A percentile compares a stretch with the other conserved stretches of the same genome.
These are phyloP conservation scores for Atlantisia rogersi DNA, from an alignment of 2,113 vertebrate species.

Conservation along the genomic window DNA sequence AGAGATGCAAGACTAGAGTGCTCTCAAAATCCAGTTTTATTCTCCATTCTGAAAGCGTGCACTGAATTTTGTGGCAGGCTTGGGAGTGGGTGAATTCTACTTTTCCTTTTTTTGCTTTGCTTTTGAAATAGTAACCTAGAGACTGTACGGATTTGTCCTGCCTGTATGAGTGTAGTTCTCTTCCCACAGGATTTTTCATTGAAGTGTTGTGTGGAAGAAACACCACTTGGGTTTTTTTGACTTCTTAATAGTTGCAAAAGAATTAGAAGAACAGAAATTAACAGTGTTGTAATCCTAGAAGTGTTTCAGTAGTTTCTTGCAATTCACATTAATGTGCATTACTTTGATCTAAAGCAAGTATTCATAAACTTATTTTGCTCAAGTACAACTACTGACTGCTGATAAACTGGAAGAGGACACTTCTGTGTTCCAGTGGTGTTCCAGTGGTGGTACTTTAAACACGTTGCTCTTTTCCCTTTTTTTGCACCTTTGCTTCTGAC, in stretches of 20 bases:
- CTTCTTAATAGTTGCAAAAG: not conserved
- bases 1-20: not conserved
- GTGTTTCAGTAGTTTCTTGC: not conserved
- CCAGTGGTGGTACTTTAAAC: not conserved
- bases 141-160: not conserved
- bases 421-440: not conserved
- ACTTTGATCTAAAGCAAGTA: not conserved
- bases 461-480: not conserved
- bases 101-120: fast-evolving
- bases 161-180: not conserved
- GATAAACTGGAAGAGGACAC: not conserved
- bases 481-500: not conserved
- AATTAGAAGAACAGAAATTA: not conserved
- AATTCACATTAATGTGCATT: not conserved
- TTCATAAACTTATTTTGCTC: not conserved
- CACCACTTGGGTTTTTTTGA: not conserved
- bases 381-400: not conserved
- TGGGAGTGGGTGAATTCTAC: not conserved
- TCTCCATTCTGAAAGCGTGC: not conserved
- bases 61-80: not conserved
- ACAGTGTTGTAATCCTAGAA: not conserved
- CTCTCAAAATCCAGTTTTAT: not conserved
- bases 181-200: not conserved
- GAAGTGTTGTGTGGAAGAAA: not conserved
- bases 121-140: not conserved